phyloP scores from a whole-genome alignment of 2,113 vertebrate species.

The Callorhinus ursinus region DNA sequence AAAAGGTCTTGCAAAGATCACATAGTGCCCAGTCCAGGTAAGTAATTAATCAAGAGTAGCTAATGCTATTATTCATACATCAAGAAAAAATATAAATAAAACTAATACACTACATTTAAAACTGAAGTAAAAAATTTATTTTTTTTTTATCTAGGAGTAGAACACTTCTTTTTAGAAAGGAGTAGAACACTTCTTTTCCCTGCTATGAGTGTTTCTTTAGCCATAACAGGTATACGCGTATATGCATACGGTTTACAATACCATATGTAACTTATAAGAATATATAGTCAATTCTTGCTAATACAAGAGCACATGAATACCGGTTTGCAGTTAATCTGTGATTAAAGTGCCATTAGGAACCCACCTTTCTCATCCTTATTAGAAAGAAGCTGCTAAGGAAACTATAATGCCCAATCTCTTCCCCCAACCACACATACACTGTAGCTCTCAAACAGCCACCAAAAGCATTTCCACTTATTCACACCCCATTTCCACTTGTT shows the following conservation, averaged over 20 bases:
- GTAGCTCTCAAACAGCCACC: background rate
- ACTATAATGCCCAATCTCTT: background rate
- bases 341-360: background rate
- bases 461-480: background rate
- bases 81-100: slow-evolving; percentile 48
- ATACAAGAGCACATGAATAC: background rate
- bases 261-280: background rate
- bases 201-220: background rate
- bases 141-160: too few species aligned
- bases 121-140: slow-evolving; percentile 11
- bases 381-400: background rate
- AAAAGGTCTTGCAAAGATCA: background rate
- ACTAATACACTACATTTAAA: background rate
- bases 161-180: background rate
- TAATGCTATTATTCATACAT: slow-evolving; percentile 17
- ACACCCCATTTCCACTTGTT: background rate
- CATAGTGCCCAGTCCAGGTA: background rate
- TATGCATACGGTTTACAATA: background rate
- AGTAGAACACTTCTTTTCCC: background rate
- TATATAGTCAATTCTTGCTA: background rate
- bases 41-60: slow-evolving; percentile 1
- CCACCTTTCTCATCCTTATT: background rate
- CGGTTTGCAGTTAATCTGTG: background rate
- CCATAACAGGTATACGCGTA: background rate
- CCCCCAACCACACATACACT: background rate